Evolutionary conservation across 2,888 invertebrate genomes (phyloP), one percentile per base, ranked within the genome.

Genomic region (Mantis religiosa): DNA sequence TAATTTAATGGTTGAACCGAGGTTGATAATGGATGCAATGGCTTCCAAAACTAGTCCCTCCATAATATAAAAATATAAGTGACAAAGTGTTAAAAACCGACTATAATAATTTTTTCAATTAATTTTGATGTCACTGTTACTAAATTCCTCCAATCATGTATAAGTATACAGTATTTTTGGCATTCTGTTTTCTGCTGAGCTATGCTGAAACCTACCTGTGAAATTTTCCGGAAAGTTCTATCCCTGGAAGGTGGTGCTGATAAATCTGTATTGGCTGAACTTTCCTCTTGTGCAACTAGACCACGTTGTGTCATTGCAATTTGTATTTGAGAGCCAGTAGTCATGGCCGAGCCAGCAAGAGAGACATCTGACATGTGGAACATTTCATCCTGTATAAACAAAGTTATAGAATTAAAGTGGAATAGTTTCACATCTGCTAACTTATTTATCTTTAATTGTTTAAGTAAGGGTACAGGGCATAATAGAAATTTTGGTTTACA

Each of bases 351-450:
- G 3, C 89, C 90, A 28, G 89, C 84, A 28, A 90, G 87, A 47
- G 89, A 90, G 14, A 89, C 87, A 86, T 90, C 90, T 9, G 90
- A 90, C 90, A 90, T 89, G 28, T 87, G 89, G 87, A 90, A 90
- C 88, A 90, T 89, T 84, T 90, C 90, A 83, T 90, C 90, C 88
- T 89, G 86, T 25, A 81, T 28, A n/a, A 25, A 83, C 12, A 83
- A 30, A 86, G 28, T 54, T 27, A 41, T 1, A 47, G 20, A 71
- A 71, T 20, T 20, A 71, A 71, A 6, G 6, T 54, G 3, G 20
- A 20, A 20, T 20, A 20, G 54, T 20, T 15, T 20, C 25, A 6
- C 54, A 25, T 71, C 3, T 54, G 54, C 1, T 15, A 15, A 54
- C 4, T 54, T 15, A 1, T 54, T 14, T 54, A 71, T 71, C 54